These are phyloP conservation scores for Zaprionus inermis DNA, from an alignment of 1,140 invertebrate genomes.

Conservation along the genomic window DNA sequence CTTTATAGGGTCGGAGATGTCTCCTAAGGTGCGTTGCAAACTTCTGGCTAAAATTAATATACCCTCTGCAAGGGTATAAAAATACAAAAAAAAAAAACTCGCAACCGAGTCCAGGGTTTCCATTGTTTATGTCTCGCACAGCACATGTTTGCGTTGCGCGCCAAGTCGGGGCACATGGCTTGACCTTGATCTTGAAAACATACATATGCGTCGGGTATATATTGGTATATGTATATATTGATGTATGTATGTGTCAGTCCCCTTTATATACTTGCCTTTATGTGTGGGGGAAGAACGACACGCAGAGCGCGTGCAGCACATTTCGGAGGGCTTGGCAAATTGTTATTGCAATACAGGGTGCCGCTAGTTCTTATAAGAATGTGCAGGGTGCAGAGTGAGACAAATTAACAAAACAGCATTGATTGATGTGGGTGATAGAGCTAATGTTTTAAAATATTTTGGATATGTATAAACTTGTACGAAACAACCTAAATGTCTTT, in stretches of 20 bases:
- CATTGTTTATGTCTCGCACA: constrained; percentile 73
- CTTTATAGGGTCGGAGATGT: no score
- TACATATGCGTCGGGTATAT: constrained; percentile 19
- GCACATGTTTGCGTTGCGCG: constrained; percentile 67
- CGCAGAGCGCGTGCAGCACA: constrained; percentile 24
- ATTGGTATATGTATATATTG: not conserved
- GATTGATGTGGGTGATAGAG: not conserved
- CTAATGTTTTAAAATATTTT: no score
- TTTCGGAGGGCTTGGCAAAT: constrained; percentile 14
- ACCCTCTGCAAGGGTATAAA: no score
- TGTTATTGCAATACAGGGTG: constrained; percentile 39
- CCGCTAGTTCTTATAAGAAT: constrained; percentile 1
- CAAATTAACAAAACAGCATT: not conserved
- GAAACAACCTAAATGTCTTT: no score
- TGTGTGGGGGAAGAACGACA: constrained; percentile 10
- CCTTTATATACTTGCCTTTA: constrained; percentile 8
- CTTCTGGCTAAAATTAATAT: no score
- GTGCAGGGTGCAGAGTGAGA: not conserved
- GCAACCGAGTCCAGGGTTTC: constrained; percentile 17
- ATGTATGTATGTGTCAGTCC: constrained; percentile 5
- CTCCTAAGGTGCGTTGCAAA: no score
- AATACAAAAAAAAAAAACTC: not conserved
- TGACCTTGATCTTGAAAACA: constrained; percentile 79
- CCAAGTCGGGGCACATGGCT: constrained; percentile 47
- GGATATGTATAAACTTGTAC: no score